Evolutionary conservation across 2,888 invertebrate genomes (phyloP).

Genomic region (Leucophenga maculata): DNA sequence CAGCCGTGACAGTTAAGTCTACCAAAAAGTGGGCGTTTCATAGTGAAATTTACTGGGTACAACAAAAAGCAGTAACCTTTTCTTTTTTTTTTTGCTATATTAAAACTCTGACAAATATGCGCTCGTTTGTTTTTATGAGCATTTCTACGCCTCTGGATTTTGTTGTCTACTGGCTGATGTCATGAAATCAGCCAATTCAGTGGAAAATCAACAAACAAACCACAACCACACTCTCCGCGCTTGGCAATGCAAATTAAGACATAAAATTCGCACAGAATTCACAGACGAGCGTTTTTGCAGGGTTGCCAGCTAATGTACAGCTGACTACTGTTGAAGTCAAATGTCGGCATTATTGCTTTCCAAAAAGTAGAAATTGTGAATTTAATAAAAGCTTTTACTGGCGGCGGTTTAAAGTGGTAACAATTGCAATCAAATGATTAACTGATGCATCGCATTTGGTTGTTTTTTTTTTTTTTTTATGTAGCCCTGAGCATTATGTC

Average conservation of each 20-base stretch:
- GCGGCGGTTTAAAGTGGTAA: slow-evolving; percentile 27
- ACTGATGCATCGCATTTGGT: neutral
- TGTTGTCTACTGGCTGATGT: slow-evolving; percentile 22
- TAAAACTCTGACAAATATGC: slow-evolving; percentile 63
- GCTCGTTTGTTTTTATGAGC: slow-evolving; percentile 53
- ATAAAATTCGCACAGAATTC: slow-evolving; percentile 28
- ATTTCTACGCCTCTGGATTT: slow-evolving; percentile 27
- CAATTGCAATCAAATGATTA: neutral
- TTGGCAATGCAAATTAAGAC: slow-evolving; percentile 58
- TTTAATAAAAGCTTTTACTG: slow-evolving; percentile 31
- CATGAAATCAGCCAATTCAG: neutral
- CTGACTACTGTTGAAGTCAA: slow-evolving; percentile 36
- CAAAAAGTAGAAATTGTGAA: slow-evolving; percentile 8
- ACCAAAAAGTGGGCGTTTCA: slow-evolving; percentile 49
- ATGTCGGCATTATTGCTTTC: too few relatives aligned
- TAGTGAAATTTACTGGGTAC: slow-evolving; percentile 32
- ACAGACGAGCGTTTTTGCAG: neutral
- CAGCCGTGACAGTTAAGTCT: neutral
- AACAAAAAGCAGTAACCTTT: neutral
- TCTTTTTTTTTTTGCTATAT: neutral
- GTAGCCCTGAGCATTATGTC: neutral
- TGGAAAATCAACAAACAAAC: neutral
- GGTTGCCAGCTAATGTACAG: neutral
- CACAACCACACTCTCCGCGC: slow-evolving; percentile 38
- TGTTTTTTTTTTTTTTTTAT: neutral